A percentile compares a stretch with the other conserved stretches of the same genome.
Evolutionary conservation across 2,113 vertebrate species (phyloP).

Genomic region (Zosterops pallidus): DNA sequence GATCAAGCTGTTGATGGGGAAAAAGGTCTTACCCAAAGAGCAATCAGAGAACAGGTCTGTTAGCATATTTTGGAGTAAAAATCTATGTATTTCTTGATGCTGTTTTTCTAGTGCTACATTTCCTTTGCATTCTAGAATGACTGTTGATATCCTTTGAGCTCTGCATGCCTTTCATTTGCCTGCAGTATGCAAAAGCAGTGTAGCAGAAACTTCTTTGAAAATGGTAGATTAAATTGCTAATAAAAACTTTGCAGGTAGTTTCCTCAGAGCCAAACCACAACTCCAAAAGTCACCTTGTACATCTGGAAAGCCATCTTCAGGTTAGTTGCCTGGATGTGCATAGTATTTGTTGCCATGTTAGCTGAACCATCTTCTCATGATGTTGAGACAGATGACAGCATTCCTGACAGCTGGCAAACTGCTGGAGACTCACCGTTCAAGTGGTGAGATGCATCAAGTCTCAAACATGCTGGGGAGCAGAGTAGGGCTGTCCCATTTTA

Average conservation of each 20-base stretch:
- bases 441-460: not conserved
- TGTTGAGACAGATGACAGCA: not conserved
- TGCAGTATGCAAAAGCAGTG: not conserved
- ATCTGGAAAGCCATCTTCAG: not conserved
- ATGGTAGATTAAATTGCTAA: not conserved
- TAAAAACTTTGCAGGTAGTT: not conserved
- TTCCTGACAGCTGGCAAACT: not conserved
- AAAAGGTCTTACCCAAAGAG: not conserved
- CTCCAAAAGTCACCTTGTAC: not conserved
- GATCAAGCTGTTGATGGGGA: not conserved
- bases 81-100: not conserved
- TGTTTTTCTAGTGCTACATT: not conserved
- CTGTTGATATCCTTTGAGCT: not conserved
- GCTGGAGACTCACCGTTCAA: not conserved
- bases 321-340: not conserved
- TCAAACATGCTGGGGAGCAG: not conserved
- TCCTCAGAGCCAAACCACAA: fast-evolving
- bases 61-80: not conserved
- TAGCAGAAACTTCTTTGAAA: not conserved
- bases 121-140: not conserved
- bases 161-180: not conserved
- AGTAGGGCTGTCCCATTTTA: not conserved
- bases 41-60: not conserved
- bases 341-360: not conserved
- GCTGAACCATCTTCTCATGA: not conserved